Evolutionary conservation across 92 coral and sea anemone species (phyloP), one percentile per base, ranked within the genome.

Genomic region (Pocillopora grandis): DNA sequence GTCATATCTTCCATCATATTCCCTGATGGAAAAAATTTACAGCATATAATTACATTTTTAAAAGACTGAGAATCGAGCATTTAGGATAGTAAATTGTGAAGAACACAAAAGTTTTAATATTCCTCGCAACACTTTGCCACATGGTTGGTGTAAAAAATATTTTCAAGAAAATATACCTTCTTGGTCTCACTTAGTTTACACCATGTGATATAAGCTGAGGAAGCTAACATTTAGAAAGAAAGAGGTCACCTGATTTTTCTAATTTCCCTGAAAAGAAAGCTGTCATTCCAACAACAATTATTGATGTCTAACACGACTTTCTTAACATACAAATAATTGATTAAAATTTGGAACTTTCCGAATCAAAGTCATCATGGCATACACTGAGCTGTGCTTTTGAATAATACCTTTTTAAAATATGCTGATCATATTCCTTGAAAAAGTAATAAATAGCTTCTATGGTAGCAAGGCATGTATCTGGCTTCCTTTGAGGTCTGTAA

Each of bases 371-470:
- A 16, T 12, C 9, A 72, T n/a, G 23, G 58, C 17, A 49, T 21
- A 57, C 27, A 71, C 27, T 23, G 72, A 2, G 7, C 31, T 12
- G 20, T 10, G 4, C 57, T 9, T 0, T 13, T 17, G 1, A 17
- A 19, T 64, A 49, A 67, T 71, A 92, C 96, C 96, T 92, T 74
- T 85, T 75, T 76, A 92, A 74, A 35, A 92, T 82, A 63, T 92
- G 80, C 18, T 77, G 42, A 67, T 88, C 77, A 72, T 90, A 90
- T 77, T 92, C 96, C 79, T 93, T 89, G 88, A 93, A 93, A 82
- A 93, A 93, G 85, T 91, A 89, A 76, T 93, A 93, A 62, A 93
- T 84, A 27, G 97, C 97, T 85, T 93, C 97, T 67, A 93, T 93
- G 21, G 97, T 93, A 31, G 97, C 97, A 13, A 93, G 89, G 75